Conservation (phyloP, 2,888 invertebrate genomes). For the Physocephala rufipes region DNA sequence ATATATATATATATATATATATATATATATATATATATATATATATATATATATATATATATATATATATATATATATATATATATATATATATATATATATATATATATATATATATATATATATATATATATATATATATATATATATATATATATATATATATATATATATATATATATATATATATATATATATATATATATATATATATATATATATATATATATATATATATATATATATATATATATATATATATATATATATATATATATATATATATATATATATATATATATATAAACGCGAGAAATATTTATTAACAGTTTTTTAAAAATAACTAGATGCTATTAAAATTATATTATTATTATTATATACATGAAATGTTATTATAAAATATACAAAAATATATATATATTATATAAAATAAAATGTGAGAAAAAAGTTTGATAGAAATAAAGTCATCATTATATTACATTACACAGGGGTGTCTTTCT, state of each 20-base stretch:
- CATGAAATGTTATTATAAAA: slow-evolving; percentile 31
- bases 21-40: neutral
- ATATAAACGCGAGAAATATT: slow-evolving; percentile 24
- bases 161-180: neutral
- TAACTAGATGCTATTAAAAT: slow-evolving; percentile 34
- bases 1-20: neutral
- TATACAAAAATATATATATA: slow-evolving; percentile 34
- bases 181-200: neutral
- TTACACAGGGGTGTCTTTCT: no score
- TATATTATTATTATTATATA: slow-evolving; percentile 21
- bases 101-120: neutral
- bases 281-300: neutral
- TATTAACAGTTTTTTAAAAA: slow-evolving; percentile 28
- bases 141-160: neutral
- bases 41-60: neutral
- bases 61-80: neutral
- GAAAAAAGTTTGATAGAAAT: slow-evolving; percentile 33
- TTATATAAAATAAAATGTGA: slow-evolving; percentile 30
- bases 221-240: neutral
- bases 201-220: neutral
- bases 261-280: neutral
- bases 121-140: neutral
- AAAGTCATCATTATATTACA: slow-evolving; percentile 32
- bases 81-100: neutral
- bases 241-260: neutral